Evolutionary conservation across 2,888 invertebrate species (phyloP).

Genomic region (Pterobdella sp.): DNA sequence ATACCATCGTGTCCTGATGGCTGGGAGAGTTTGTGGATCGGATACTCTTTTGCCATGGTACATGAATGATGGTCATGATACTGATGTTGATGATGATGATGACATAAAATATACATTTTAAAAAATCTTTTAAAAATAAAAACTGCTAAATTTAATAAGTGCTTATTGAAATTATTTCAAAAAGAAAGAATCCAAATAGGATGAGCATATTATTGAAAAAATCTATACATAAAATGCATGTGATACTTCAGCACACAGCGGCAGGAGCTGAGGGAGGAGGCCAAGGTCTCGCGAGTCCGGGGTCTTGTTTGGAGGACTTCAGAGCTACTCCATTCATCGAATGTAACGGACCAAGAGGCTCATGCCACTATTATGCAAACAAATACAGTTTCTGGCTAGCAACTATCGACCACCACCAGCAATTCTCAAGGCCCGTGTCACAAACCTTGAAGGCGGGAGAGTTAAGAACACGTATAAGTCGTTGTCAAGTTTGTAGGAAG

Average conservation of each 20-base stretch:
- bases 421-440: constrained; percentile 64
- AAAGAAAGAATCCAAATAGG: too few species aligned
- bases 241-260: constrained; percentile 73
- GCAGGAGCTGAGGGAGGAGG: constrained; percentile 89
- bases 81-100: not conserved
- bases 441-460: constrained; percentile 85
- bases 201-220: too few species aligned
- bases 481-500: constrained; percentile 53
- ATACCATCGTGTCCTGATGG: constrained; percentile 77
- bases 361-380: constrained; percentile 61
- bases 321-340: constrained; percentile 95
- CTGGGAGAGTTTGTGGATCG: constrained; percentile 89
- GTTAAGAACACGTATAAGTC: constrained; percentile 61
- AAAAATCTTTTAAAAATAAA: constrained; percentile 4
- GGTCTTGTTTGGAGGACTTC: constrained; percentile 95
- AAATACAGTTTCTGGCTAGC: constrained; percentile 97
- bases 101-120: not conserved
- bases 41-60: constrained; percentile 98
- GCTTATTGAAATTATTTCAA: too few species aligned
- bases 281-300: constrained; percentile 85
- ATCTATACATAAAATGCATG: too few species aligned
- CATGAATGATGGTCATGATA: constrained; percentile 29
- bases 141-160: too few species aligned
- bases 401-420: constrained; percentile 74
- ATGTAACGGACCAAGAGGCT: constrained; percentile 72